A percentile compares a stretch with the other conserved stretches of the same genome.
phyloP scores from a whole-genome alignment of 1,140 invertebrate genomes.

The Plutomurus gul region DNA sequence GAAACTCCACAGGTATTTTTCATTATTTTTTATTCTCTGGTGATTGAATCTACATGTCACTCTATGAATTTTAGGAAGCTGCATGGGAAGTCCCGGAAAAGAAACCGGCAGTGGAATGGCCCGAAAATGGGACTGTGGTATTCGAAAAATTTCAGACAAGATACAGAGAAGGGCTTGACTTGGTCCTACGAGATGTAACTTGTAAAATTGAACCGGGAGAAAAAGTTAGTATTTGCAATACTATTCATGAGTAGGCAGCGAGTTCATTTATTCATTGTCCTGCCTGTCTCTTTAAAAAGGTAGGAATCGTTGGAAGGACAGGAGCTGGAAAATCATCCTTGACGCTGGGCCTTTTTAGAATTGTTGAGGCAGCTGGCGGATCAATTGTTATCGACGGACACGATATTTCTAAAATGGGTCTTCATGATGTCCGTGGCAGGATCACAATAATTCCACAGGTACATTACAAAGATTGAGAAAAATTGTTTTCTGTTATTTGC shows the following conservation, averaged over 20 bases:
- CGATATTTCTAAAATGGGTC: constrained; percentile 60
- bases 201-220: constrained; percentile 58
- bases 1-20: constrained; percentile 45
- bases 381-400: constrained; percentile 61
- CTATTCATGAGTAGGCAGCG: no score
- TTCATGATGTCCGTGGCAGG: constrained; percentile 59
- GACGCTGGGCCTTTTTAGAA: constrained; percentile 62
- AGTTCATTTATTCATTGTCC: no score
- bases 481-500: background rate
- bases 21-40: no score
- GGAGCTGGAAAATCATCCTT: constrained; percentile 66
- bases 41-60: no score
- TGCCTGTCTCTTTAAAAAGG: constrained; percentile 48
- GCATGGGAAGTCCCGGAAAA: constrained; percentile 64
- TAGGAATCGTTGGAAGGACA: constrained; percentile 68
- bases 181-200: constrained; percentile 60
- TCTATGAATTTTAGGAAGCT: constrained; percentile 64
- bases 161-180: constrained; percentile 58
- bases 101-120: constrained; percentile 55
- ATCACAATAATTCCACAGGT: constrained; percentile 74
- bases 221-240: constrained; percentile 55
- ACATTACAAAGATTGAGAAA: background rate
- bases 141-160: constrained; percentile 58
- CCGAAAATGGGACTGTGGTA: constrained; percentile 57
- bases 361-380: constrained; percentile 58